Evolutionary conservation across 2,797 vertebrate species (phyloP).

Genomic region (Pterois miles): DNA sequence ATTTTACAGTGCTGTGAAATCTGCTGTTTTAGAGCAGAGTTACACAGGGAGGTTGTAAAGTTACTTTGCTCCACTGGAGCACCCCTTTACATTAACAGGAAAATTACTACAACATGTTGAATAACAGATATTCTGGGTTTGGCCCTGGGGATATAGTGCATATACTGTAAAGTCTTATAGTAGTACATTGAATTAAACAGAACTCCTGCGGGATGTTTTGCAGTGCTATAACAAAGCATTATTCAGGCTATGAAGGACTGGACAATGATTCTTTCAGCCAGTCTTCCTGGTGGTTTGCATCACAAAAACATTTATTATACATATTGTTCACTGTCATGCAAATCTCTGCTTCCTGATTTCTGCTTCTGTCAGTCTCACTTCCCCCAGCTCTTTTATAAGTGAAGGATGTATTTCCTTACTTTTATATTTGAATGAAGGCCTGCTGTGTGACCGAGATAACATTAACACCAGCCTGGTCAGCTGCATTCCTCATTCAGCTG

Average conservation of each 20-base stretch:
- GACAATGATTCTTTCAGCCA: slow-evolving; percentile 72
- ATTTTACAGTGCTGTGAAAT: slow-evolving; percentile 56
- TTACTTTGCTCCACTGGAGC: slow-evolving; percentile 22
- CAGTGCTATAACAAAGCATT: slow-evolving; percentile 63
- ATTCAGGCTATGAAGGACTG: slow-evolving; percentile 42
- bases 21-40: slow-evolving; percentile 31
- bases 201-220: slow-evolving; percentile 35
- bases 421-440: slow-evolving; percentile 13
- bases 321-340: slow-evolving; percentile 70
- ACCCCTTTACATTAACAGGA: slow-evolving; percentile 46
- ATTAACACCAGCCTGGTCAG: slow-evolving; percentile 26
- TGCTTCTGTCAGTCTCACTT: slow-evolving; percentile 22
- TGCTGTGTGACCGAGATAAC: slow-evolving; percentile 55
- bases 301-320: slow-evolving; percentile 67
- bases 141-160: slow-evolving; percentile 10
- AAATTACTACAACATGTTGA: slow-evolving; percentile 75
- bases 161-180: neutral
- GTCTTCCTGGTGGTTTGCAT: slow-evolving; percentile 70
- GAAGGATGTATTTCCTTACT: slow-evolving; percentile 32
- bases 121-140: slow-evolving; percentile 17
- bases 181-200: slow-evolving; percentile 9
- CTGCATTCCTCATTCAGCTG: slow-evolving; percentile 29
- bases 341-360: slow-evolving; percentile 60
- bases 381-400: neutral
- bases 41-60: slow-evolving; percentile 38